Evolutionary conservation across 2,113 vertebrate species (phyloP).

Genomic region (Alethe castanea): DNA sequence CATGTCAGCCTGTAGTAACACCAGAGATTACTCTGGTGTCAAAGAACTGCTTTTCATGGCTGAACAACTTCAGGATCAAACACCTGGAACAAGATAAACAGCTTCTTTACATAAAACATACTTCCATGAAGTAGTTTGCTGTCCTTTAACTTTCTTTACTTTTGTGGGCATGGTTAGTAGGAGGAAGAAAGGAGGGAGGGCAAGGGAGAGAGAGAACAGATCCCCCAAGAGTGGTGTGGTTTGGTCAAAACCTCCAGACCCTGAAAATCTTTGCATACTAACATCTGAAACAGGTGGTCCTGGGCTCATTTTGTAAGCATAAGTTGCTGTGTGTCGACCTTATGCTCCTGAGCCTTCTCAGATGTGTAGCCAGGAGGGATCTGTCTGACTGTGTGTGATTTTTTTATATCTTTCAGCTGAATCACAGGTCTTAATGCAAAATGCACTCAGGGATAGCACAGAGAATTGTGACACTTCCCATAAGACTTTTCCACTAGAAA

Average conservation of each 20-base stretch:
- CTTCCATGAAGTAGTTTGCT: background rate
- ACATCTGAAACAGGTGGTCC: constrained; percentile 54
- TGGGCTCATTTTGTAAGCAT: constrained; percentile 30
- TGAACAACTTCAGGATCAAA: background rate
- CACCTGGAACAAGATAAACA: background rate
- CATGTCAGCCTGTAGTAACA: background rate
- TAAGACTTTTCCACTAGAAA: constrained; percentile 27
- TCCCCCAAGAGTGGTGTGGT: background rate
- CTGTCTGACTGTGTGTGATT: constrained; percentile 29
- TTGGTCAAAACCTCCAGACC: constrained; percentile 41
- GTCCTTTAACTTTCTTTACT: background rate
- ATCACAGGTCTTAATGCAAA: constrained; percentile 62
- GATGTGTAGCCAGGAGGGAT: constrained; percentile 44
- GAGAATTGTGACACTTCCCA: constrained; percentile 30
- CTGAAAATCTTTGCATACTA: constrained; percentile 46
- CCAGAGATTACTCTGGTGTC: background rate
- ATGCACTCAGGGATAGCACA: constrained; percentile 4
- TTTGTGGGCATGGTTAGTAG: background rate
- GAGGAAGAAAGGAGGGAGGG: background rate
- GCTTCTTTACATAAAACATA: background rate
- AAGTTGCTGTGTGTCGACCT: constrained; percentile 21
- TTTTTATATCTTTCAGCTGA: constrained; percentile 63
- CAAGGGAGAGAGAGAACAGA: background rate
- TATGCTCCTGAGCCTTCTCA: constrained; percentile 50
- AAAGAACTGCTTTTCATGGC: background rate